Conservation (phyloP, 1,140 invertebrate species). For the Trichonephila clavata region DNA sequence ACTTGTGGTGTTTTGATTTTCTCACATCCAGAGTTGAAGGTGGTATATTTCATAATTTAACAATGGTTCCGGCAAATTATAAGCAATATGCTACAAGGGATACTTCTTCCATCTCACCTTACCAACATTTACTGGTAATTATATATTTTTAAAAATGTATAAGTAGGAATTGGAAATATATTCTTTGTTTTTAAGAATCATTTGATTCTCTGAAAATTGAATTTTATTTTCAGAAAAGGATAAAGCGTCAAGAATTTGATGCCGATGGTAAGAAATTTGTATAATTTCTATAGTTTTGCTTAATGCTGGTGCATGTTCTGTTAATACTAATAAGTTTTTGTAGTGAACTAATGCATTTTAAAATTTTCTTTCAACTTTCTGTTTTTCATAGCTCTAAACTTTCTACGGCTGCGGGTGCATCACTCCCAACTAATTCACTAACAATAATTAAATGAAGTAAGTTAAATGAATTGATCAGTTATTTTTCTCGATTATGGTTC, state of each 20-base stretch:
- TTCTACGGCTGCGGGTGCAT: background rate
- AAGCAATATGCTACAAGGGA: conserved; percentile 60
- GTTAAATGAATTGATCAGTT: too few species aligned
- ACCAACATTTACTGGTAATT: conserved; percentile 67
- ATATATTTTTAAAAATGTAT: background rate
- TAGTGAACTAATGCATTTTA: too few species aligned
- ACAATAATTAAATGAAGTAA: background rate
- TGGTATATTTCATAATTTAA: conserved; percentile 47
- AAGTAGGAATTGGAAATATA: background rate
- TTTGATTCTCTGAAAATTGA: background rate
- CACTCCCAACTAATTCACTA: background rate
- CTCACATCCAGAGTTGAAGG: background rate
- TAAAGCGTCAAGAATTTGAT: conserved; percentile 75
- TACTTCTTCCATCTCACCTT: conserved; percentile 14
- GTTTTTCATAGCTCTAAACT: background rate
- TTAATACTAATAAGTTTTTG: background rate
- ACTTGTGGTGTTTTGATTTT: conserved; percentile 9
- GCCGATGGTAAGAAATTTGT: conserved; percentile 45
- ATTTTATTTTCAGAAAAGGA: conserved; percentile 61
- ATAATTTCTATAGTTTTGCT: background rate
- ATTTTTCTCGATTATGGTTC: too few species aligned
- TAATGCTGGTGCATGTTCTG: background rate
- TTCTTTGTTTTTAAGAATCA: background rate
- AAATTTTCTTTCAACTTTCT: background rate
- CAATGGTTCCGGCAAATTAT: conserved; percentile 40